Base-by-base conservation (phyloP, 2,888 invertebrate species). In the Crepidodera aurea region DNA sequence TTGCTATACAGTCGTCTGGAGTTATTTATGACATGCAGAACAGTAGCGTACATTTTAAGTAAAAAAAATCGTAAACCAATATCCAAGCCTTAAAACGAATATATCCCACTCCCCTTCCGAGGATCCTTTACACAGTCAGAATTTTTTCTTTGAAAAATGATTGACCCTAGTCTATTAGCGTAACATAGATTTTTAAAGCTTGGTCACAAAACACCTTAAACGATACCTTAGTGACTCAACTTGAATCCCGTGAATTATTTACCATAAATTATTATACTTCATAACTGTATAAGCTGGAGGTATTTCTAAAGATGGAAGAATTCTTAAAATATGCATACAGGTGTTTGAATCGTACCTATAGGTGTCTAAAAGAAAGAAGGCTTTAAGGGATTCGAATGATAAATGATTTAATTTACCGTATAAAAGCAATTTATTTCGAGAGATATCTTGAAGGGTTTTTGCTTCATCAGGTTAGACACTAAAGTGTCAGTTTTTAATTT, bases 181-280 rank as follows among this genome's bases (percentile, higher is more conserved):
- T n/a, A n/a, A n/a, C n/a, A n/a, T n/a, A n/a, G n/a, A n/a, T n/a
- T n/a, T n/a, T n/a, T n/a, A n/a, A n/a, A n/a, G n/a, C n/a, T n/a
- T n/a, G n/a, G n/a, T n/a, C n/a, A n/a, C n/a, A 39, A 42, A 51
- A 44, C 39, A 25, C 16, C 27, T 27, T 16, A 19, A 22, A 53
- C 37, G 37, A 19, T 16, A 22, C 25, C 12, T 40, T 15, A 39
- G 3, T 15, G 53, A 25, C 16, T 22, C 15, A 25, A 25, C 13
- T 15, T n/a, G 40, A 40, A 37, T 4, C 25, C 39, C 5, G 27
- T 12, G 53, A 53, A 40, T 53, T 27, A 39, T 40, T 53, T 53
- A 25, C 10, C 53, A 53, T 53, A 53, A 53, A 53, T 53, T 53
- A 53, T 53, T 37, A 27, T 34, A 13, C 34, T 40, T 53, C 39